Evolutionary conservation across 1,140 invertebrate species (phyloP), one percentile per base, ranked within the genome.

Genomic region (Wasmannia auropunctata): DNA sequence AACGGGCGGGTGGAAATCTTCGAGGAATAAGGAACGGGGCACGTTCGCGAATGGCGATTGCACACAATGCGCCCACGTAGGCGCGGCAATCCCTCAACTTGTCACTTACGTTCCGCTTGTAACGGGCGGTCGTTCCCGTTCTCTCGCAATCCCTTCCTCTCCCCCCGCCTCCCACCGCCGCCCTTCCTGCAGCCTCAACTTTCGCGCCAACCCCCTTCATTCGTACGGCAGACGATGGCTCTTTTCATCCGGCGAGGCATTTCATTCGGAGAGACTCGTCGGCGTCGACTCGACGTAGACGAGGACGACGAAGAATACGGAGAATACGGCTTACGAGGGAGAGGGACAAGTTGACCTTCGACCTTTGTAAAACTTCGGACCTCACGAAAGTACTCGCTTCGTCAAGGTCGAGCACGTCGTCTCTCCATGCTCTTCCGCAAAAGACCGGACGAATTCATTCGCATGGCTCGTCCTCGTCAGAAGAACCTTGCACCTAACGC

Each of bases 41-140:
- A 63, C 63, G 56, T 75, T 84, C 67, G 87, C 79, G 65, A 85
- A 63, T 83, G 91, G 88, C 88, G 91, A 92, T 91, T 90, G 90
- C 81, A 87, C 86, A 91, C 90, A 92, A 92, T 92, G 87, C 88
- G 77, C 72, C 75, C 72, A 81, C 60, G 86, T 88, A 91, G 89
- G 86, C 92, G 87, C 86, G 83, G 92, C 93, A 94, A 94, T 95
- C 93, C 91, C 91, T 94, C 94, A 95, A 94, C 93, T 93, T 95
- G 94, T 95, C 94, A 95, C 94, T 94, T 94, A 94, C 91, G 87
- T 90, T 85, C 88, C 75, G 86, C 86, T 85, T 74, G 79, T 83
- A 83, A n/a, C 79, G 67, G 56, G 65, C 51, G 65, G 43, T 81
- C 86, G 75, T 79, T 74, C 70, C 34, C 65, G 70, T 49, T 85